Conservation (phyloP, 2,797 vertebrate species). For the Sphenodon punctatus region DNA sequence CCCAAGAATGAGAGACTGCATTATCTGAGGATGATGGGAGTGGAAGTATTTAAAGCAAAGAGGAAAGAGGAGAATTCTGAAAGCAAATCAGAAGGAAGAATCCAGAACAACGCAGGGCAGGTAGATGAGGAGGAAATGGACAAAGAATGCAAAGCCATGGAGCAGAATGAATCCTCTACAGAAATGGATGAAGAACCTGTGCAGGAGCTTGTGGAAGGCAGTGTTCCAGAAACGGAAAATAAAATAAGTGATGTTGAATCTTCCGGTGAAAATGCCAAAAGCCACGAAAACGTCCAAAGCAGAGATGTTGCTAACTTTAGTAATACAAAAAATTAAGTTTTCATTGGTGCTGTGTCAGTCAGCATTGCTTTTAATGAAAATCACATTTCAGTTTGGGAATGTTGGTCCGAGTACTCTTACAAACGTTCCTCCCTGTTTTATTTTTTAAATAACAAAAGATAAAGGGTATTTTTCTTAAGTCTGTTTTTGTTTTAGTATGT, state of each 20-base stretch:
- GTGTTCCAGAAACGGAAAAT: constrained; percentile 42
- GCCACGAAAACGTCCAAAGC: constrained; percentile 15
- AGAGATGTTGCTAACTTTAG: not conserved
- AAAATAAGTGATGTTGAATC: constrained; percentile 37
- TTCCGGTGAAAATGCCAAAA: constrained; percentile 24
- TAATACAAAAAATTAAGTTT: constrained; percentile 39
- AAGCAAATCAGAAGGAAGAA: not conserved
- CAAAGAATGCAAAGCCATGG: constrained; percentile 65
- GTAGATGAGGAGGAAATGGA: constrained; percentile 30
- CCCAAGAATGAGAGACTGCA: constrained; percentile 93
- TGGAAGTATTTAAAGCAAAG: constrained; percentile 86
- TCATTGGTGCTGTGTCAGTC: constrained; percentile 16
- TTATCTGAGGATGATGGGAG: constrained; percentile 95
- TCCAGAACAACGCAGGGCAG: not conserved
- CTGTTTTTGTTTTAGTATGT: not conserved
- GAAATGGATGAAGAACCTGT: constrained; percentile 47
- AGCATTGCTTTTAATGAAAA: not conserved
- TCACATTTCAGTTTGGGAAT: not conserved
- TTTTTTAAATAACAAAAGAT: constrained; percentile 18
- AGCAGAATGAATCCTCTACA: constrained; percentile 27
- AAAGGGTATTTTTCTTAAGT: not conserved
- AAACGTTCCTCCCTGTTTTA: constrained; percentile 17
- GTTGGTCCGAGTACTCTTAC: not conserved
- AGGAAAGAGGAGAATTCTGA: constrained; percentile 60
- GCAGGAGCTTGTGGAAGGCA: constrained; percentile 32